Conservation (phyloP, 2,888 invertebrate genomes). For the Stratiomys singularior region DNA sequence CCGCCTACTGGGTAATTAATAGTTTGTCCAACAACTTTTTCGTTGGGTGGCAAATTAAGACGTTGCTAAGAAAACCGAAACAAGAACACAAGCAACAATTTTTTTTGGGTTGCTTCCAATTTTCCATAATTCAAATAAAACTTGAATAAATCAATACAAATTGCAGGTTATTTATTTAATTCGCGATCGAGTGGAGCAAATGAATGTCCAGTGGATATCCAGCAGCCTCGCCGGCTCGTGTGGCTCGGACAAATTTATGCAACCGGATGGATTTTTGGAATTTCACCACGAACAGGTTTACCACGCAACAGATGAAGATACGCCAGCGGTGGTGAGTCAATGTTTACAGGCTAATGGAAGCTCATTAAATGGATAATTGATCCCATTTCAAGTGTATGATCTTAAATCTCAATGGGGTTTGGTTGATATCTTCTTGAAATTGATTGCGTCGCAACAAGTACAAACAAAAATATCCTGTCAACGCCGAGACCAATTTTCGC, state of each 20-base stretch:
- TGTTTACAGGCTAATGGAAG: neutral
- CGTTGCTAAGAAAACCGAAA: neutral
- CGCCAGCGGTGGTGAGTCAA: neutral
- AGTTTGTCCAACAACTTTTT: conserved; percentile 24
- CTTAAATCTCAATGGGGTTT: neutral
- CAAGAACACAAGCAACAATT: neutral
- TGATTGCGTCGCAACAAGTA: too few species aligned
- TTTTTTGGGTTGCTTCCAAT: neutral
- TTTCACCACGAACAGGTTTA: neutral
- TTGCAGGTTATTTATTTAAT: neutral
- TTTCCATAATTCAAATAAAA: conserved; percentile 23
- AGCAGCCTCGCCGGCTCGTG: neutral
- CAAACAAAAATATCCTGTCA: too few species aligned
- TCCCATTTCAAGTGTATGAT: conserved; percentile 4
- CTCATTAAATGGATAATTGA: conserved; percentile 24
- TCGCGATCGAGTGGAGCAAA: neutral
- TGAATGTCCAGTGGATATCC: neutral
- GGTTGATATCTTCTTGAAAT: too few species aligned
- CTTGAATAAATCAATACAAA: conserved; percentile 39
- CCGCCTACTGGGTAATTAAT: conserved; percentile 42
- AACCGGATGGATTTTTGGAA: conserved; percentile 18
- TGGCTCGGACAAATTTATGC: conserved; percentile 21
- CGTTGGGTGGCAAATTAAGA: conserved; percentile 35
- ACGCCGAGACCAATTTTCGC: too few species aligned
- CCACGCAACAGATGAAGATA: neutral